Conservation (phyloP, 2,113 vertebrate species). For the Podocnemis expansa region DNA sequence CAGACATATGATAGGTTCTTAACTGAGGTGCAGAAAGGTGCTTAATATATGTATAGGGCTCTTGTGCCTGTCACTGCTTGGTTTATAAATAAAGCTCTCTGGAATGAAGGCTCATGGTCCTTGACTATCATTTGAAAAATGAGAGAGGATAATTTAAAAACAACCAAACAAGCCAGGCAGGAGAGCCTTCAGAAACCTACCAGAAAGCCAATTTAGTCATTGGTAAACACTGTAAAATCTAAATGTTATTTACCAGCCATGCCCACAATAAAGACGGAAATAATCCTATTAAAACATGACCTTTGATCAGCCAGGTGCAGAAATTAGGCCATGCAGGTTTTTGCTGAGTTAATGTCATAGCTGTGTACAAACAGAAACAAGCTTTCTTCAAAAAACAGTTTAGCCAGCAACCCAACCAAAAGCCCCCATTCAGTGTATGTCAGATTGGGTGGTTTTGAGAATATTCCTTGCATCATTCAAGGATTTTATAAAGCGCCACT, state of each 20-base stretch:
- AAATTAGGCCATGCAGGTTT: constrained; percentile 70
- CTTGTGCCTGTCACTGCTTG: not conserved
- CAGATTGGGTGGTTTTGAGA: not conserved
- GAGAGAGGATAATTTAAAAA: constrained; percentile 35
- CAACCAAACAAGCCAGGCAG: constrained; percentile 38
- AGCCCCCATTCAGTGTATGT: constrained; percentile 5
- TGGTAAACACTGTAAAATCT: constrained; percentile 69
- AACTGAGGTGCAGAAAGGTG: not conserved
- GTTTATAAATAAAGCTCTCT: constrained; percentile 24
- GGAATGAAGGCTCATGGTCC: not conserved
- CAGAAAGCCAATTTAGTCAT: constrained; percentile 33
- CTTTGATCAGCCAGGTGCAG: constrained; percentile 67
- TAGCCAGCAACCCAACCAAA: constrained; percentile 3
- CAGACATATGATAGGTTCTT: accelerated
- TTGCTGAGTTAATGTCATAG: constrained; percentile 52
- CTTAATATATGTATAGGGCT: not conserved
- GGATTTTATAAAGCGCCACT: not conserved
- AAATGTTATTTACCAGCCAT: constrained; percentile 66
- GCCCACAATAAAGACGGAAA: constrained; percentile 56
- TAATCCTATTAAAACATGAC: constrained; percentile 65
- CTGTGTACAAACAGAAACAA: constrained; percentile 48
- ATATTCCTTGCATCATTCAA: not conserved
- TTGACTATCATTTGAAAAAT: not conserved
- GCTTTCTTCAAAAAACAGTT: constrained; percentile 22
- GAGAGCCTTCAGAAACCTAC: constrained; percentile 56